Evolutionary conservation across 2,888 invertebrate species (phyloP).

Genomic region (Pharmacophagus antenor): DNA sequence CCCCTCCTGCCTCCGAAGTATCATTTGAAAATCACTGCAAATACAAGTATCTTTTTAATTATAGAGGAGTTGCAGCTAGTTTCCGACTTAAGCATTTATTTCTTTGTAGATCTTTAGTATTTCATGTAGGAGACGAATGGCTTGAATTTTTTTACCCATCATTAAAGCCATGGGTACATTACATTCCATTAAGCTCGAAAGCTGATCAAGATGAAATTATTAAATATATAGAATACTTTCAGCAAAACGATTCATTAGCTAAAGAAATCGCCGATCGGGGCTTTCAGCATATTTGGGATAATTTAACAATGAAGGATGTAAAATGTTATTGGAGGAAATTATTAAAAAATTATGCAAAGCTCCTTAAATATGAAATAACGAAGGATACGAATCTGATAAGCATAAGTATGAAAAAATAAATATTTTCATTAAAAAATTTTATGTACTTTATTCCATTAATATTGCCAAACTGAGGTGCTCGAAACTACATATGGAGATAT

Average conservation of each 20-base stretch:
- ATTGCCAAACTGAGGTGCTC: background rate
- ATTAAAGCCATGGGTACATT: slow-evolving; percentile 97
- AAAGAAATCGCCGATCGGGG: slow-evolving; percentile 91
- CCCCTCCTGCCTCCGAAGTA: slow-evolving; percentile 91
- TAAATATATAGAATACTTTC: slow-evolving; percentile 87
- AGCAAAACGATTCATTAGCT: slow-evolving; percentile 86
- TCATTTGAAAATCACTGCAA: slow-evolving; percentile 95
- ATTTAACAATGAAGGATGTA: slow-evolving; percentile 90
- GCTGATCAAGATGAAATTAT: slow-evolving; percentile 85
- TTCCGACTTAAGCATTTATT: slow-evolving; percentile 98
- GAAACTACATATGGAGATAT: background rate
- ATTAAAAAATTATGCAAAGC: slow-evolving; percentile 86
- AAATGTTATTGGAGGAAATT: slow-evolving; percentile 93
- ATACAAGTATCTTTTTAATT: slow-evolving; percentile 97
- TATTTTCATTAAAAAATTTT: background rate
- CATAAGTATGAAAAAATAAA: slow-evolving; percentile 2
- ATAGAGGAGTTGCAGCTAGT: slow-evolving; percentile 97
- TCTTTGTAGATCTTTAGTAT: slow-evolving; percentile 94
- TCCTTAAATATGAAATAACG: slow-evolving; percentile 84
- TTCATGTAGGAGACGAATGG: slow-evolving; percentile 97
- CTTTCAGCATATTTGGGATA: slow-evolving; percentile 89
- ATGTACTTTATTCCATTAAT: background rate
- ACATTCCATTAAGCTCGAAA: slow-evolving; percentile 88
- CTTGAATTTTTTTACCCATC: slow-evolving; percentile 95
- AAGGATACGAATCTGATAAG: slow-evolving; percentile 80